Percentiles rank a stretch among this genome's conserved stretches.
phyloP scores from a whole-genome alignment of 2,888 invertebrate genomes.

The Luperina testacea region DNA sequence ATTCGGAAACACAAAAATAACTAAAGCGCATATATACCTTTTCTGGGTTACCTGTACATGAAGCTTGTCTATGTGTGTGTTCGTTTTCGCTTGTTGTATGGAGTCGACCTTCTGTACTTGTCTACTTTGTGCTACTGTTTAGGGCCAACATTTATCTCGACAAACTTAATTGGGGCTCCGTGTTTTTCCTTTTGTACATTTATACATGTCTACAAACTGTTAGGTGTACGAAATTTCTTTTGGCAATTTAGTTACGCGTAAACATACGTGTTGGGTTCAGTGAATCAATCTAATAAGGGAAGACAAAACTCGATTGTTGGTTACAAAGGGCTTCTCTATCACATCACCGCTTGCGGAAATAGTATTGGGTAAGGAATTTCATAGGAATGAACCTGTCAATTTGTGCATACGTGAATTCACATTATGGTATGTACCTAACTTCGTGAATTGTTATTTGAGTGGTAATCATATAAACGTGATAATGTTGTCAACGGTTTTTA shows the following conservation, averaged over 20 bases:
- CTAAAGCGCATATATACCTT: too few relatives aligned
- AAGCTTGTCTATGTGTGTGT: background rate
- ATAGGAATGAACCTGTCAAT: conserved; percentile 10
- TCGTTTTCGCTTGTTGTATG: background rate
- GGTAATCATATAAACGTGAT: background rate
- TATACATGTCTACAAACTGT: conserved; percentile 64
- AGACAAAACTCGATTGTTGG: conserved; percentile 62
- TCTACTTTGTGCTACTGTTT: conserved; percentile 59
- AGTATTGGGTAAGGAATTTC: conserved; percentile 37
- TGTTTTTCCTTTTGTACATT: conserved; percentile 74
- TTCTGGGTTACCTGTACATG: background rate
- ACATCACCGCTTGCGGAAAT: conserved; percentile 47
- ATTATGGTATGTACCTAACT: background rate
- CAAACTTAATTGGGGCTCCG: conserved; percentile 82
- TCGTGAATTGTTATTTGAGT: background rate
- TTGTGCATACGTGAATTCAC: conserved; percentile 17
- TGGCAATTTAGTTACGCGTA: conserved; percentile 63
- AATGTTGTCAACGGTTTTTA: background rate
- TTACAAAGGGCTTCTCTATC: conserved; percentile 55
- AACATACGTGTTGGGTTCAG: conserved; percentile 57
- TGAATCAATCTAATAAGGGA: conserved; percentile 63
- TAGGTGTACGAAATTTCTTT: conserved; percentile 62
- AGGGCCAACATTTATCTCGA: conserved; percentile 82
- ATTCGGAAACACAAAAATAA: too few relatives aligned
- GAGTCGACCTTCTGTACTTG: conserved; percentile 12